These are phyloP conservation scores for Teinopalpus imperialis DNA, from an alignment of 2,888 invertebrate species.

Conservation along the genomic window DNA sequence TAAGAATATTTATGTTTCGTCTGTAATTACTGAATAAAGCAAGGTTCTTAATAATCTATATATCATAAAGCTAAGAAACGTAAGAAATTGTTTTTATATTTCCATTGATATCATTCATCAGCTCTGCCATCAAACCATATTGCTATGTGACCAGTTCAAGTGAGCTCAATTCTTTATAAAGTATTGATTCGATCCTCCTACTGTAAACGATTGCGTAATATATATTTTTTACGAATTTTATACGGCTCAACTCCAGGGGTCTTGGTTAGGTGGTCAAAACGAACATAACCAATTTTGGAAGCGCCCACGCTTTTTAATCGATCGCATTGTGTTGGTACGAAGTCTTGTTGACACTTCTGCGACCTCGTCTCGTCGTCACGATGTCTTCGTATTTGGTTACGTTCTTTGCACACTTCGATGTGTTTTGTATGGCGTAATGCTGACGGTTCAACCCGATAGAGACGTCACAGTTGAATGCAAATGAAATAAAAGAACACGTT, in stretches of 20 bases:
- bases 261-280: constrained; percentile 39
- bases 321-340: constrained; percentile 52
- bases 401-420: constrained; percentile 37
- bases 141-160: background rate
- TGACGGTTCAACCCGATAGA: background rate
- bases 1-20: no score
- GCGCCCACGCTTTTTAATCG: constrained; percentile 53
- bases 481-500: no score
- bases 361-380: constrained; percentile 53
- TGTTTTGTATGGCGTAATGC: constrained; percentile 31
- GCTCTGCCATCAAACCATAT: background rate
- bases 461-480: background rate
- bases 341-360: constrained; percentile 45
- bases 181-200: background rate
- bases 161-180: background rate
- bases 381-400: constrained; percentile 60
- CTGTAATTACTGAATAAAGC: no score
- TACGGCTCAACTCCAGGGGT: constrained; percentile 30
- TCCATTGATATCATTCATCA: background rate
- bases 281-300: constrained; percentile 65
- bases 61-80: constrained; percentile 1
- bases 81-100: background rate
- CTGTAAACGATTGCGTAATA: constrained; percentile 23
- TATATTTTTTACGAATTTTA: constrained; percentile 25
- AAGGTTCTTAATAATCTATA: no score